Percentiles rank a stretch among this genome's conserved stretches.
These are phyloP conservation scores for Alosa alosa DNA, from an alignment of 2,113 vertebrate species.

Conservation along the genomic window DNA sequence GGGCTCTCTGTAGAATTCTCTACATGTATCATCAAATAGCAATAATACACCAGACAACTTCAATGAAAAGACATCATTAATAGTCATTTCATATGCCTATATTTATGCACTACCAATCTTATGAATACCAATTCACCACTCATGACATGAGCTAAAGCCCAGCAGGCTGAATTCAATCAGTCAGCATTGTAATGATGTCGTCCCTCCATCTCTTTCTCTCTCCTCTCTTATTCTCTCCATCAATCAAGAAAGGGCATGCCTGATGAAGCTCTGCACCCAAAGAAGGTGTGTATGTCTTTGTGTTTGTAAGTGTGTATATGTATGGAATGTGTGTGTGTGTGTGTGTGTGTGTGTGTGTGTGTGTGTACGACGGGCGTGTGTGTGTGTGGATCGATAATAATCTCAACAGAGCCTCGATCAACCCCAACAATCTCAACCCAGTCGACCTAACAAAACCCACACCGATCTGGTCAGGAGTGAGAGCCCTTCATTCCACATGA, in stretches of 20 bases:
- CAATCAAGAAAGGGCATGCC: background rate
- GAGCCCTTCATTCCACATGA: background rate
- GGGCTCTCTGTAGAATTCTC: background rate
- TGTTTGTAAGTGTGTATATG: background rate
- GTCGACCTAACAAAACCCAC: background rate
- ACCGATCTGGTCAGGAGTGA: background rate
- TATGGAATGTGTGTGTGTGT: background rate
- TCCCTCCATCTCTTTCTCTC: background rate
- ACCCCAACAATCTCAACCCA: background rate
- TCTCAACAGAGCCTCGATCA: conserved; percentile 11
- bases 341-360: background rate
- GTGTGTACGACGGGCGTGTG: background rate
- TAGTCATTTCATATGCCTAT: background rate
- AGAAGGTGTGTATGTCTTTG: background rate
- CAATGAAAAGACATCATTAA: background rate
- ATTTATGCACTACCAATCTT: background rate
- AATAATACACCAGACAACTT: background rate
- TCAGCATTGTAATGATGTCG: background rate
- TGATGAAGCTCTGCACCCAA: background rate
- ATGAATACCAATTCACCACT: background rate
- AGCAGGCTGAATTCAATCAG: background rate
- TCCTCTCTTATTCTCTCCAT: background rate
- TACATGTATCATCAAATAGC: background rate
- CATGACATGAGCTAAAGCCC: background rate
- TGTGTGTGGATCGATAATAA: background rate